Evolutionary conservation across 2,797 vertebrate species (phyloP), one percentile per base, ranked within the genome.

Genomic region (Myripristis murdjan): DNA sequence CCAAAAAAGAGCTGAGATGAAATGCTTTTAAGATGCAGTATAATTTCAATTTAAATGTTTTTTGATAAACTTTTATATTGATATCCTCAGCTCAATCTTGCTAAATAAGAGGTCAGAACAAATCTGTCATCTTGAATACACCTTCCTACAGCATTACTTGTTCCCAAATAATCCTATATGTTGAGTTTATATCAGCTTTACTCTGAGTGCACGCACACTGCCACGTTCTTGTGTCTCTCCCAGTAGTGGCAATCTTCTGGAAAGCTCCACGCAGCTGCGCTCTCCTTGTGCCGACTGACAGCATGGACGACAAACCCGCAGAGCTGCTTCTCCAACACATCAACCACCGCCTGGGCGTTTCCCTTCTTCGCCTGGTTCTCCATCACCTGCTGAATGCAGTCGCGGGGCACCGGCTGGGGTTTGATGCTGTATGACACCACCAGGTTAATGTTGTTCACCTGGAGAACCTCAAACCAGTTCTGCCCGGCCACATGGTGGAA

Each of bases 191-290:
- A 11, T 41, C 28, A 43, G 26, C 41, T 52, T 82, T 24, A 90
- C 66, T 95, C 94, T 0, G 93, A 93, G 77, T 95, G 95, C 47
- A 95, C 89, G 9, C 95, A 95, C 43, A 95, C 72, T 0, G 84
- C 67, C 37, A 95, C 92, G 0, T 94, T 95, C 87, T 92, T 95
- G 86, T 95, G 93, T 28, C 79, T 88, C 75, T 94, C 92, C 95
- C 95, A 95, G 88, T 95, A 94, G 87, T 95, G 95, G 49, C 92
- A 93, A 9, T 94, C 93, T 4, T 94, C 92, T 0, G 94, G 91
- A 48, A 95, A 95, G 79, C 88, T 95, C 80, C 91, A 94, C 0
- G 87, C 90, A 0, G 94, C 93, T 0, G 86, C 89, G 5, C 89
- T 89, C 75, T 95, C 85, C 66, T 94, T 95, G 82, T 95, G 91